These are phyloP conservation scores for Poeciliopsis prolifica DNA, from an alignment of 2,113 vertebrate species.

Conservation along the genomic window DNA sequence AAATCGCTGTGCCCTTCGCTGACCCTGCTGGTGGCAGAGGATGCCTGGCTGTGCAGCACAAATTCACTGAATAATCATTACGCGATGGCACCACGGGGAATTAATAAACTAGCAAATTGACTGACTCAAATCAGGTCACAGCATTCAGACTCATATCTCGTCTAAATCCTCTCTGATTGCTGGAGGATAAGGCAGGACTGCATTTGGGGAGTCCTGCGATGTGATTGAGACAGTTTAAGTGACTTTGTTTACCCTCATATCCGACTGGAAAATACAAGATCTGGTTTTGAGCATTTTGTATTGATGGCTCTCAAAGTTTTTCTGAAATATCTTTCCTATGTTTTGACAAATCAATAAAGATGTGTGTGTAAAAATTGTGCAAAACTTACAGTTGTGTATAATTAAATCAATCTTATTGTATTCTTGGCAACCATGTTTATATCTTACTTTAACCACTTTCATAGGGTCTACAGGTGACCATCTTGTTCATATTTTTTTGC, in stretches of 20 bases:
- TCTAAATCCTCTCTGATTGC: conserved; percentile 59
- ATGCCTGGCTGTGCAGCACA: conserved; percentile 49
- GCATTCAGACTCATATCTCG: conserved; percentile 58
- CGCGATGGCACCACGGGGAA: conserved; percentile 50
- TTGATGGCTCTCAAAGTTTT: conserved; percentile 5
- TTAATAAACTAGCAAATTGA: conserved; percentile 75
- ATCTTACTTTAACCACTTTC: too few species aligned
- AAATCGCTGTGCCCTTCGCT: conserved; percentile 60
- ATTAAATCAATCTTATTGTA: too few species aligned
- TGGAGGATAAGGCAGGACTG: conserved; percentile 34
- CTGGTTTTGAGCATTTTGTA: conserved; percentile 3
- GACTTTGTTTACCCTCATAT: conserved; percentile 22
- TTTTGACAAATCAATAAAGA: conserved; percentile 1
- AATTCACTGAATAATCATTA: conserved; percentile 72
- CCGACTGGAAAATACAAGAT: conserved; percentile 1
- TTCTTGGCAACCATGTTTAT: too few species aligned
- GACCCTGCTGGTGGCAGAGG: conserved; percentile 60
- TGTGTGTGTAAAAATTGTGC: neutral
- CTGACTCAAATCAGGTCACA: conserved; percentile 68
- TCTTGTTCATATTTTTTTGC: too few species aligned
- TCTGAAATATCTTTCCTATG: neutral
- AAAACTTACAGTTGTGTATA: too few species aligned
- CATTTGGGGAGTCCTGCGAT: conserved; percentile 28
- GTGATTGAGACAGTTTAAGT: conserved; percentile 33
- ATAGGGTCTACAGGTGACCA: too few species aligned